Evolutionary conservation across 2,888 invertebrate genomes (phyloP).

Genomic region (Amphipoea oculea): DNA sequence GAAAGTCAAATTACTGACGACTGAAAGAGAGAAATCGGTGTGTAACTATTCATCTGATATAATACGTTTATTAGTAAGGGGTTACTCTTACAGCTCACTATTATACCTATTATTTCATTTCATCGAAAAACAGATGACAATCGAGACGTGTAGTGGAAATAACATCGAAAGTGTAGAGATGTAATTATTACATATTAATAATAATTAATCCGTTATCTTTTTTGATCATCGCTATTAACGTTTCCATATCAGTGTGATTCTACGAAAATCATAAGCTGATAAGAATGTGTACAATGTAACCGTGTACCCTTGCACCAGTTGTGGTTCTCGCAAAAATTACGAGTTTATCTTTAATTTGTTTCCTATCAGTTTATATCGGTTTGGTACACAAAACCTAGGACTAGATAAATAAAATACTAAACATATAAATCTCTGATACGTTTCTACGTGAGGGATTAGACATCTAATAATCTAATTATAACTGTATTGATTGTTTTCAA

Average conservation of each 20-base stretch:
- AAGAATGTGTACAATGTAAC: constrained; percentile 33
- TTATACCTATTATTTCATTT: background rate
- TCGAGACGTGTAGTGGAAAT: background rate
- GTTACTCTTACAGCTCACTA: too few relatives aligned
- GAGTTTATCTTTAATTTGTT: constrained; percentile 47
- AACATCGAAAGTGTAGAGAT: background rate
- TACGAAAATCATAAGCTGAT: constrained; percentile 51
- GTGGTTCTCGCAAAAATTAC: constrained; percentile 29
- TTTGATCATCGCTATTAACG: constrained; percentile 17
- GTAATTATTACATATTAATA: constrained; percentile 8
- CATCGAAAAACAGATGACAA: background rate
- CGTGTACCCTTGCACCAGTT: background rate
- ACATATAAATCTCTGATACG: background rate
- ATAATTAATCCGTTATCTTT: constrained; percentile 20
- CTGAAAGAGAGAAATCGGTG: too few relatives aligned
- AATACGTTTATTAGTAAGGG: too few relatives aligned
- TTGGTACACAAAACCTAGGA: constrained; percentile 22
- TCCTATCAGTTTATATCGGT: constrained; percentile 37
- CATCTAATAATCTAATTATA: background rate
- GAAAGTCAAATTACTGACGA: too few relatives aligned
- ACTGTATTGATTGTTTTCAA: constrained; percentile 17
- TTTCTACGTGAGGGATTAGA: constrained; percentile 11
- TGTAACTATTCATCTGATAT: too few relatives aligned
- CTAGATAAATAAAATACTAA: background rate
- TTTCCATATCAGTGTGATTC: constrained; percentile 36